Conservation (phyloP, 2,113 vertebrate species). For the Pagrus major region DNA sequence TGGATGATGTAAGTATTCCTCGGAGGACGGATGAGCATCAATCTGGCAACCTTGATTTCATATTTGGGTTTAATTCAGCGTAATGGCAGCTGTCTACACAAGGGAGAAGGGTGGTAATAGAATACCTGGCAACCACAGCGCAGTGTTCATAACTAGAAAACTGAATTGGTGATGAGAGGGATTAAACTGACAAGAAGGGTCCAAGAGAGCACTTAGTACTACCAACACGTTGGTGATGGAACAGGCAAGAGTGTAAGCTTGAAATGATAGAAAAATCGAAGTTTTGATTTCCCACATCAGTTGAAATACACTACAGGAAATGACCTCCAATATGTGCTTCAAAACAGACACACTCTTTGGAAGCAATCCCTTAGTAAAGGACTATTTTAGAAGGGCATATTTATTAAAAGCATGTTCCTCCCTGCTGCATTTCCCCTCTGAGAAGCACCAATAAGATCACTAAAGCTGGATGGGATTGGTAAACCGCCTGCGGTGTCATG, state of each 20-base stretch:
- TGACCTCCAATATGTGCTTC: not conserved
- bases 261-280: not conserved
- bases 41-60: slow-evolving; percentile 71
- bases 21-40: slow-evolving; percentile 61
- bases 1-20: slow-evolving; percentile 74
- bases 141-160: not conserved
- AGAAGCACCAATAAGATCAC: slow-evolving; percentile 10
- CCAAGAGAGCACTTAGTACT: slow-evolving; percentile 5
- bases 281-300: not conserved
- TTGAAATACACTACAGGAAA: not conserved
- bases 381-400: not conserved
- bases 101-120: slow-evolving; percentile 51
- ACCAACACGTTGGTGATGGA: not conserved
- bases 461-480: slow-evolving; percentile 9
- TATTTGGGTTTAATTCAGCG: slow-evolving; percentile 66
- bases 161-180: slow-evolving; percentile 1
- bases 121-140: slow-evolving; percentile 46
- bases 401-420: slow-evolving; percentile 18
- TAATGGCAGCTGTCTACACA: slow-evolving; percentile 62
- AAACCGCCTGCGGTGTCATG: slow-evolving; percentile 23
- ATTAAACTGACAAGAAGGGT: not conserved
- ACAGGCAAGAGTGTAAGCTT: not conserved
- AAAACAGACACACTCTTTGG: not conserved
- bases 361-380: not conserved
- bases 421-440: not conserved